Evolutionary conservation across 2,888 invertebrate species (phyloP), one percentile per base, ranked within the genome.

Genomic region (Calliphora vomitoria): DNA sequence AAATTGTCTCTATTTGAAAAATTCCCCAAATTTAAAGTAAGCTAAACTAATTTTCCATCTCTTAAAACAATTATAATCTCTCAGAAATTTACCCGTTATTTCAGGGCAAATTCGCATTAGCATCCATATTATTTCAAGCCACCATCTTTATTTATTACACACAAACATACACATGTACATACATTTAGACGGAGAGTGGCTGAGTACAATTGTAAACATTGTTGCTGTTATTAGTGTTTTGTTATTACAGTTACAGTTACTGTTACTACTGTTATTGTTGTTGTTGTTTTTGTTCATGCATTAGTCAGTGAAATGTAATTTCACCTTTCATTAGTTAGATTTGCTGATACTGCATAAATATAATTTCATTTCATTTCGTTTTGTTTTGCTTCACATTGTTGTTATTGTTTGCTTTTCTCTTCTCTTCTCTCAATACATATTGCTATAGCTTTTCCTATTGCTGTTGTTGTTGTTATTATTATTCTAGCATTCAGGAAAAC

Each of bases 221-320:
- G 60, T 60, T 31, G 60, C 31, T 31, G 25, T 31, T 60, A 6
- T 31, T 60, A 31, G 11, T 13, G 5, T 31, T 31, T 18, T 60
- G 4, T 6, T 55, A 4, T 6, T 18, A 1, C 5, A 1, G 10
- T 1, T 55, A 50, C 4, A 6, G 10, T 13, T 20, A 38, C 31
- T 20, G 15, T 5, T 66, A 38, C 3, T 69, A 18, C 13, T 53
- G 5, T 3, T 47, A 13, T 18, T 69, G 31, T 4, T 31, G 4
- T 53, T 69, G 60, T 35, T 55, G 38, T 41, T 18, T 47, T 18
- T 44, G 13, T 79, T 20, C 41, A 44, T 62, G 31, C 74, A 60
- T 74, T 66, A 47, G 66, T 58, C 68, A 72, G 81, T 79, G 18
- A 88, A 89, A 89, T 90, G 87, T 85, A 87, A 89, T 89, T 90